phyloP scores from a whole-genome alignment of 2,888 invertebrate species.

The Petrolisthes manimaculis region DNA sequence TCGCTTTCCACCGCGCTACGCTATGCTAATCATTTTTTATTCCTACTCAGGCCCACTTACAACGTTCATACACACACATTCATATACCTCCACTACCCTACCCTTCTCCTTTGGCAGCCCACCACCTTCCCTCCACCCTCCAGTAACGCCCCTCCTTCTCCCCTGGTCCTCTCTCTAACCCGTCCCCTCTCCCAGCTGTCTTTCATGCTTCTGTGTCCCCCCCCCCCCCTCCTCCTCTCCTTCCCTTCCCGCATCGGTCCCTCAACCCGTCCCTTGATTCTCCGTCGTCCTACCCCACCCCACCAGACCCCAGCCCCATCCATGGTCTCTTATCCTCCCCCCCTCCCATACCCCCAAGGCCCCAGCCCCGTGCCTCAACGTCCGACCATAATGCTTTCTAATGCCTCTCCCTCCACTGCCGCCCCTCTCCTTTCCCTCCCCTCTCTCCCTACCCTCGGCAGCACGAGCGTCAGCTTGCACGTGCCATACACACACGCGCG shows the following conservation, averaged over 20 bases:
- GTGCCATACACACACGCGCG: slow-evolving; percentile 2
- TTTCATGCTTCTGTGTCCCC: neutral
- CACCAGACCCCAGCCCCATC: neutral
- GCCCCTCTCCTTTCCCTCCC: neutral
- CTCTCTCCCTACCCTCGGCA: neutral
- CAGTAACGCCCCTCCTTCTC: neutral
- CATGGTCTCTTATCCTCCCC: neutral
- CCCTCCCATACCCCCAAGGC: neutral
- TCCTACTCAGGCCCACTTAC: no score
- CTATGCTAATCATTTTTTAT: no score
- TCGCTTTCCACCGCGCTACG: no score
- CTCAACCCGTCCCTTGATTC: neutral
- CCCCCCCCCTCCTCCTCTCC: neutral
- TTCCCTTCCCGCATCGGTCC: neutral
- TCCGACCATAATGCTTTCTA: neutral
- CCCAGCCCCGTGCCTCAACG: neutral
- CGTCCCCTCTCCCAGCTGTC: neutral
- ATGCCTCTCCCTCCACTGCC: neutral
- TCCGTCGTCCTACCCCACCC: neutral
- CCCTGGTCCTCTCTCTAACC: neutral
- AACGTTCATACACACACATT: no score
- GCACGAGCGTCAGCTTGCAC: neutral
- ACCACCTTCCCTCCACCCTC: neutral
- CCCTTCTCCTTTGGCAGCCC: neutral
- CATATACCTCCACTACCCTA: no score